These are phyloP conservation scores for Palythoa heliodiscus DNA, from an alignment of 92 coral and sea anemone species.

Conservation along the genomic window DNA sequence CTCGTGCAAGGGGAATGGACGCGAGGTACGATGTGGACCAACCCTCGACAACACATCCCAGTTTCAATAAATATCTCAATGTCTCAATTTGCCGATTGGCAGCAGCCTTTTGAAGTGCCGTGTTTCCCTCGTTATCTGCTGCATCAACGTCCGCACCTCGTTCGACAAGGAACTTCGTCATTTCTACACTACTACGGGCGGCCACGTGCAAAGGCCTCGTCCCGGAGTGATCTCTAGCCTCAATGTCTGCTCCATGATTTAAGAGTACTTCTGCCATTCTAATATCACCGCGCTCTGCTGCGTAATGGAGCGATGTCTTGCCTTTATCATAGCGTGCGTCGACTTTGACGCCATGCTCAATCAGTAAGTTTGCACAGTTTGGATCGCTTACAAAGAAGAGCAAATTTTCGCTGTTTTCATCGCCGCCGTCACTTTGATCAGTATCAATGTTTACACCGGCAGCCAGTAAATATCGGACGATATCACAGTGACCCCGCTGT, in stretches of 20 bases:
- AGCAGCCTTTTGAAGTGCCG: slow-evolving; percentile 40
- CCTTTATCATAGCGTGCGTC: slow-evolving; percentile 37
- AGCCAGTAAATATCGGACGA: slow-evolving; percentile 20
- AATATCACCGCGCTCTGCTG: slow-evolving; percentile 42
- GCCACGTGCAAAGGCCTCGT: slow-evolving; percentile 38
- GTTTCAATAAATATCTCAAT: slow-evolving; percentile 29
- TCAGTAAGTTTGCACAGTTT: slow-evolving; percentile 32
- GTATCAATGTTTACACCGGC: slow-evolving; percentile 8
- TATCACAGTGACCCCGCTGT: slow-evolving; percentile 31
- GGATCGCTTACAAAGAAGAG: slow-evolving; percentile 41
- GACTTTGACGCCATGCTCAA: slow-evolving; percentile 17
- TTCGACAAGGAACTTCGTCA: slow-evolving; percentile 30
- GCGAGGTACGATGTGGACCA: slow-evolving; percentile 41
- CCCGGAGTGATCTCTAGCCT: slow-evolving; percentile 24
- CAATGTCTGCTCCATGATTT: slow-evolving; percentile 40
- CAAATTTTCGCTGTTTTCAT: slow-evolving; percentile 22
- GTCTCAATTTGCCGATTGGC: slow-evolving; percentile 33
- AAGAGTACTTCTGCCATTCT: slow-evolving; percentile 36
- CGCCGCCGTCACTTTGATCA: slow-evolving; percentile 7
- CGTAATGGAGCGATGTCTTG: slow-evolving; percentile 32
- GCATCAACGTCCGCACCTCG: slow-evolving; percentile 37
- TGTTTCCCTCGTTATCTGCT: slow-evolving; percentile 5
- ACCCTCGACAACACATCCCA: slow-evolving; percentile 33
- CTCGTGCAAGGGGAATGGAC: slow-evolving; percentile 24
- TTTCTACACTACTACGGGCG: slow-evolving; percentile 28